Percentiles rank a stretch among this genome's conserved stretches.
Evolutionary conservation across 2,888 invertebrate species (phyloP).

Genomic region (Pheosia tremula): DNA sequence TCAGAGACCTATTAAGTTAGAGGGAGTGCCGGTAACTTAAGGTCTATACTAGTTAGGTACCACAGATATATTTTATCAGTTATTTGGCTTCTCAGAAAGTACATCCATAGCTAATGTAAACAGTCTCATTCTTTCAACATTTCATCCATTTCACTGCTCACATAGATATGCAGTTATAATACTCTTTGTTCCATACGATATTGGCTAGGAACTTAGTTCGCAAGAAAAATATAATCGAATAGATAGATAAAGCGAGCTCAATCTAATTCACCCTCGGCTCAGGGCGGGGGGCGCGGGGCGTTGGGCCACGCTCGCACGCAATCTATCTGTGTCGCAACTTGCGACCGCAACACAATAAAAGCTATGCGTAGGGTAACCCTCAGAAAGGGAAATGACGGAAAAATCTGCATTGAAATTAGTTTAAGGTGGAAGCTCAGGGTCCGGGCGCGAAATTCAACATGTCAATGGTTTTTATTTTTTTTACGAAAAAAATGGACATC

Average conservation of each 20-base stretch:
- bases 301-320: constrained; percentile 12
- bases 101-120: not conserved
- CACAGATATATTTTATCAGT: no score
- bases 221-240: constrained; percentile 31
- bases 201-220: not conserved
- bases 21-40: no score
- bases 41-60: no score
- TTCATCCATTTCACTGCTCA: not conserved
- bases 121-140: not conserved
- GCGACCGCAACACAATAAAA: constrained; percentile 21
- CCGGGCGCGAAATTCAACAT: no score
- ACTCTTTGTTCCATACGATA: not conserved
- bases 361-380: constrained; percentile 12
- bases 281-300: not conserved
- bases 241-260: constrained; percentile 29
- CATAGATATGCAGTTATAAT: no score
- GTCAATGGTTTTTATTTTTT: no score
- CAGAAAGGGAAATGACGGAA: not conserved
- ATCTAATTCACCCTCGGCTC: constrained; percentile 31
- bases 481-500: no score
- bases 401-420: no score
- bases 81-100: no score
- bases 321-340: constrained; percentile 33
- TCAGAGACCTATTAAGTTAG: no score
- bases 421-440: no score